phyloP scores from a whole-genome alignment of 2,888 invertebrate species.

The Drosophila ustulata region DNA sequence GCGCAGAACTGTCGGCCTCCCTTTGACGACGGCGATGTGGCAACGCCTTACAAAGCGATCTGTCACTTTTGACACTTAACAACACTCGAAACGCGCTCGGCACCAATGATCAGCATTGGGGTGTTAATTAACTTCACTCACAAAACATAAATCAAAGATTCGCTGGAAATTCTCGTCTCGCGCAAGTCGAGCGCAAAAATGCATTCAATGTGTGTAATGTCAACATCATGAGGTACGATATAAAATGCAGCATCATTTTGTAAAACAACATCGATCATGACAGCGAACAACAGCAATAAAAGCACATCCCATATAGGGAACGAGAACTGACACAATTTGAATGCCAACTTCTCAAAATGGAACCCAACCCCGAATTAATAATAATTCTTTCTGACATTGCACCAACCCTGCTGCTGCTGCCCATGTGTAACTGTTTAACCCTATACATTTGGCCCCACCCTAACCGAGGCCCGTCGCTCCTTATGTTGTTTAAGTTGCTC shows the following conservation, averaged over 20 bases:
- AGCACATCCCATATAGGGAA: conserved; percentile 5
- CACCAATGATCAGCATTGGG: conserved; percentile 41
- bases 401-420: conserved; percentile 25
- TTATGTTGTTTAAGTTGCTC: conserved; percentile 49
- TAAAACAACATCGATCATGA: conserved; percentile 65
- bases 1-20: conserved; percentile 13
- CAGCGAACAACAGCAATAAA: conserved; percentile 22
- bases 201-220: conserved; percentile 44
- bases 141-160: conserved; percentile 69
- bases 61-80: conserved; percentile 76
- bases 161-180: conserved; percentile 26
- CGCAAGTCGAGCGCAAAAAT: conserved; percentile 60
- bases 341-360: conserved; percentile 50
- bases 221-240: conserved; percentile 32
- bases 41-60: conserved; percentile 64
- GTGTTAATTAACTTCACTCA: conserved; percentile 64
- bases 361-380: conserved; percentile 58
- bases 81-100: conserved; percentile 38
- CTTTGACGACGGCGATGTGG: conserved; percentile 42
- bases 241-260: conserved; percentile 67
- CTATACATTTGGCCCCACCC: conserved; percentile 42
- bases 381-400: conserved; percentile 56
- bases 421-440: conserved; percentile 73
- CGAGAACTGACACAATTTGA: conserved; percentile 57
- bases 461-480: conserved; percentile 15